These are phyloP conservation scores for Noctua fimbriata DNA, from an alignment of 2,888 invertebrate species.

Conservation along the genomic window DNA sequence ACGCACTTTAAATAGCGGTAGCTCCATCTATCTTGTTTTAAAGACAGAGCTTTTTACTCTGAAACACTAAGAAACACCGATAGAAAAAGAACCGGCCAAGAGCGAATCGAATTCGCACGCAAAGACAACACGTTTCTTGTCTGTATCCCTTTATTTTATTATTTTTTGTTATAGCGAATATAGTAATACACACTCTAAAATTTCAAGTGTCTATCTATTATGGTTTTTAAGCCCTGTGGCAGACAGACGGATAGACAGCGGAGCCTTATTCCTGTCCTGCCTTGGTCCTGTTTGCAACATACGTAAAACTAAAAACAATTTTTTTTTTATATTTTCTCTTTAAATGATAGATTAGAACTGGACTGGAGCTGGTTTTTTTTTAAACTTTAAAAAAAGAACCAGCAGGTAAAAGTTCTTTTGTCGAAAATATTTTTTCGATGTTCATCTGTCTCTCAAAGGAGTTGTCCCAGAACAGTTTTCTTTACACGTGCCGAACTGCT, in stretches of 20 bases:
- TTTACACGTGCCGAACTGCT: conserved; percentile 31
- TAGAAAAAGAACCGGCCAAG: background rate
- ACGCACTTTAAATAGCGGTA: conserved; percentile 23
- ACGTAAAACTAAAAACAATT: background rate
- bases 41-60: background rate
- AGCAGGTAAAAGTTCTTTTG: conserved; percentile 1
- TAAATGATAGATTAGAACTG: background rate
- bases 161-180: too few species aligned
- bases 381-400: background rate
- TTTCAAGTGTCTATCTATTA: background rate
- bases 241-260: background rate
- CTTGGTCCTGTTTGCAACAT: background rate
- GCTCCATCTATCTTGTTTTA: conserved; percentile 20
- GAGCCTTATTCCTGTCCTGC: too few species aligned
- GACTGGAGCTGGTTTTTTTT: too few species aligned
- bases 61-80: background rate
- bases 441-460: conserved; percentile 22
- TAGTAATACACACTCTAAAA: background rate
- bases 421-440: conserved; percentile 25
- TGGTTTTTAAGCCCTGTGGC: background rate
- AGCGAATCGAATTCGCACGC: background rate
- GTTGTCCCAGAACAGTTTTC: conserved; percentile 44
- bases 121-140: background rate
- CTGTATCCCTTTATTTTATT: background rate
- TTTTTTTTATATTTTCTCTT: background rate